Conservation (phyloP, 2,113 vertebrate species). For the Rynchops niger region DNA sequence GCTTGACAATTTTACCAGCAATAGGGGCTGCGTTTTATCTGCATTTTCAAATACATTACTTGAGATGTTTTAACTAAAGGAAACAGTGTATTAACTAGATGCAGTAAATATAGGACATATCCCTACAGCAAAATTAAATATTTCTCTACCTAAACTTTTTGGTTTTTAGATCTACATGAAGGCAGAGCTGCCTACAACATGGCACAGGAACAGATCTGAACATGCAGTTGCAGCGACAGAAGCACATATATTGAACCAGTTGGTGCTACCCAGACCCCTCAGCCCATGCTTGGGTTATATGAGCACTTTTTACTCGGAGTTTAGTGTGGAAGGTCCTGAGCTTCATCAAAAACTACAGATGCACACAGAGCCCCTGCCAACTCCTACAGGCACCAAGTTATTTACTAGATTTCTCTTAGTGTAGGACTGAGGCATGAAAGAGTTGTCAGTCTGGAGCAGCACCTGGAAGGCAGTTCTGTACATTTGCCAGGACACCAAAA, state of each 20-base stretch:
- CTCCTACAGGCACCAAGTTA: fast-evolving
- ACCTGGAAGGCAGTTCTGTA: neutral
- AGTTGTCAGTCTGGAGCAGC: neutral
- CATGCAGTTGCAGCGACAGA: neutral
- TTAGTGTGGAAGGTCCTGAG: neutral
- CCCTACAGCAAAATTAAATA: neutral
- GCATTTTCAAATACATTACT: neutral
- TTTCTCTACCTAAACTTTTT: neutral
- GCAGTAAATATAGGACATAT: neutral
- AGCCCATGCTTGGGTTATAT: neutral
- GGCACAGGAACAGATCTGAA: neutral
- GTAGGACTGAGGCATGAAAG: neutral
- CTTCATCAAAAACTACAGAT: neutral
- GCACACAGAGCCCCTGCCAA: neutral
- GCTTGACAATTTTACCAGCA: neutral
- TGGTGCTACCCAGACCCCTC: neutral
- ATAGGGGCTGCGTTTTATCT: neutral
- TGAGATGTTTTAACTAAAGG: neutral
- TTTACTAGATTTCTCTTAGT: neutral
- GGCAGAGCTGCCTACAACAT: neutral
- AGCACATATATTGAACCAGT: neutral
- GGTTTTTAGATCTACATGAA: neutral
- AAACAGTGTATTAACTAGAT: neutral
- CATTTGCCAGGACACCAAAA: neutral
- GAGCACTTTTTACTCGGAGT: neutral